phyloP scores from a whole-genome alignment of 2,888 invertebrate species.

The Diploptera punctata region DNA sequence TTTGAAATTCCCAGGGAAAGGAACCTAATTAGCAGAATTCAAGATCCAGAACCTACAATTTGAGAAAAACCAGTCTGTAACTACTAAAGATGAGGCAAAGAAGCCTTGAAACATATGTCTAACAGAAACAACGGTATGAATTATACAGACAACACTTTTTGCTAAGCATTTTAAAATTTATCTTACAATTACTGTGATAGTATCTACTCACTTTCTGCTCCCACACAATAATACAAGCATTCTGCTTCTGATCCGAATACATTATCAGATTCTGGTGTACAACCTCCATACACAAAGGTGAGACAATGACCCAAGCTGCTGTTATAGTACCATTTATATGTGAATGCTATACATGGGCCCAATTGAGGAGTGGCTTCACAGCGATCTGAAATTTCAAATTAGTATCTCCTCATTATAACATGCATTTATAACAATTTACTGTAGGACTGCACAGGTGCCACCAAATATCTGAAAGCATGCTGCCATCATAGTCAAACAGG shows the following conservation, averaged over 20 bases:
- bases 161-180: too few relatives aligned
- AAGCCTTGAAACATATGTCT: too few relatives aligned
- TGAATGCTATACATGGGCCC: constrained; percentile 68
- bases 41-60: too few relatives aligned
- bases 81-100: too few relatives aligned
- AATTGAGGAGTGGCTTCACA: constrained; percentile 49
- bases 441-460: neutral
- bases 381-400: constrained; percentile 23
- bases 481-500: too few relatives aligned
- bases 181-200: too few relatives aligned
- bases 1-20: too few relatives aligned
- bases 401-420: neutral
- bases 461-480: neutral
- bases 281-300: constrained; percentile 72
- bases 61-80: too few relatives aligned
- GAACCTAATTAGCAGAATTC: too few relatives aligned
- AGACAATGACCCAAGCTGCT: constrained; percentile 64
- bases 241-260: constrained; percentile 65
- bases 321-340: constrained; percentile 67
- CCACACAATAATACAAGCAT: constrained; percentile 68
- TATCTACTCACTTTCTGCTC: constrained; percentile 63
- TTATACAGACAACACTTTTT: too few relatives aligned
- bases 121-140: too few relatives aligned
- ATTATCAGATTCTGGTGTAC: constrained; percentile 65
- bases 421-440: neutral